A percentile compares a stretch with the other conserved stretches of the same genome.
Evolutionary conservation across 1,140 invertebrate species (phyloP).

Genomic region (Formica selysi): DNA sequence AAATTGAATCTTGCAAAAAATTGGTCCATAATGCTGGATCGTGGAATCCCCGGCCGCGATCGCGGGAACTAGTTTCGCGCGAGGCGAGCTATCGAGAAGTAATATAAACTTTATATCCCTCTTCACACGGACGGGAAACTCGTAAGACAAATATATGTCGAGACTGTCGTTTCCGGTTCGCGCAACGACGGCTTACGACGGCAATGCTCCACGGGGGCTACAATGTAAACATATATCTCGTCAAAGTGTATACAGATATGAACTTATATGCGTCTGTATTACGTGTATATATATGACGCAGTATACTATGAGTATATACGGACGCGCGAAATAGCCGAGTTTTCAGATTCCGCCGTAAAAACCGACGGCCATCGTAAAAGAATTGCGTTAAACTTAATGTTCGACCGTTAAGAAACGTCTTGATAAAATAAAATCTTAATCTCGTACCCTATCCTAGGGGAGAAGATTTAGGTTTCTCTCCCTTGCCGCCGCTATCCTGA

Average conservation of each 20-base stretch:
- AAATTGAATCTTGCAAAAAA: slow-evolving; percentile 52
- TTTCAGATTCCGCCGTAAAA: slow-evolving; percentile 78
- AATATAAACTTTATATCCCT: slow-evolving; percentile 71
- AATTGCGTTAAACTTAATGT: slow-evolving; percentile 82
- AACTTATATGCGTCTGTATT: slow-evolving; percentile 57
- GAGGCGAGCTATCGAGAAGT: slow-evolving; percentile 52
- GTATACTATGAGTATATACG: neutral
- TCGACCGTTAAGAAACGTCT: slow-evolving; percentile 71
- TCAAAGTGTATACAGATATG: slow-evolving; percentile 37
- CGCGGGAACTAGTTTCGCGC: slow-evolving; percentile 56
- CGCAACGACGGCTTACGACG: slow-evolving; percentile 37
- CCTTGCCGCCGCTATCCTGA: neutral
- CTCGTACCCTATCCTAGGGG: slow-evolving; percentile 63
- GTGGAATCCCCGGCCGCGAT: slow-evolving; percentile 58
- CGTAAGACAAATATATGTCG: slow-evolving; percentile 72
- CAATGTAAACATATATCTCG: slow-evolving; percentile 62
- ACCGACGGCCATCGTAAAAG: slow-evolving; percentile 75
- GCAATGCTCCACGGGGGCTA: slow-evolving; percentile 26
- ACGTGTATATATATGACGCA: neutral
- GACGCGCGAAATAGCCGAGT: slow-evolving; percentile 57
- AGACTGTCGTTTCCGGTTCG: slow-evolving; percentile 59
- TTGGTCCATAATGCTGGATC: slow-evolving; percentile 47
- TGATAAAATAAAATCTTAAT: slow-evolving; percentile 85
- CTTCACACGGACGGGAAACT: slow-evolving; percentile 60
- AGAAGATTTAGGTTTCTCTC: slow-evolving; percentile 78